A percentile compares a stretch with the other conserved stretches of the same genome.
Conservation (phyloP, 2,888 invertebrate genomes). For the Drosophila siamana region DNA sequence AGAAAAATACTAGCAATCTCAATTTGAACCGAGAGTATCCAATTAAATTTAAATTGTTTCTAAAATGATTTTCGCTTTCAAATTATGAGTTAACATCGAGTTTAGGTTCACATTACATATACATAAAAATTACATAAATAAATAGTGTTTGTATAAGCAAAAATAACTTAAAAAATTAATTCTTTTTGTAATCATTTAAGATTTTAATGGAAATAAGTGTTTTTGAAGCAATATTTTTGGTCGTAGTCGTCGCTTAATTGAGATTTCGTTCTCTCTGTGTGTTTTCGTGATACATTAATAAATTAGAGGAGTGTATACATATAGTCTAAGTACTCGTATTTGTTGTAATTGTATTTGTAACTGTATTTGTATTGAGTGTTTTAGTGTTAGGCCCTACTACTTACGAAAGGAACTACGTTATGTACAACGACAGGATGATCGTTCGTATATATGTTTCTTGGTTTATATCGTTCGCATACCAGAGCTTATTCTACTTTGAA, state of each 20-base stretch:
- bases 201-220: no score
- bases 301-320: slow-evolving; percentile 14
- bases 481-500: slow-evolving; percentile 79
- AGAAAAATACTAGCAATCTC: not conserved
- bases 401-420: slow-evolving; percentile 63
- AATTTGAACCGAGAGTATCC: no score
- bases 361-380: slow-evolving; percentile 13
- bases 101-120: no score
- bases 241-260: not conserved
- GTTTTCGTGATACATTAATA: slow-evolving; percentile 5
- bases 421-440: slow-evolving; percentile 39
- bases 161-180: no score
- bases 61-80: not conserved
- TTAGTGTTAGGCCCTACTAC: slow-evolving; percentile 32
- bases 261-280: slow-evolving; percentile 7
- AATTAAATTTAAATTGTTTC: not conserved
- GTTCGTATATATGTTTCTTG: slow-evolving; percentile 5
- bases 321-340: not conserved
- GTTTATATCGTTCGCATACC: slow-evolving; percentile 81
- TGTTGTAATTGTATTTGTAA: slow-evolving; percentile 2
- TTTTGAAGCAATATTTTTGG: no score
- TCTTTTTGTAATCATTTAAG: no score
- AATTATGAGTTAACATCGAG: no score
- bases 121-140: no score
- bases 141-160: no score